phyloP scores from a whole-genome alignment of 2,888 invertebrate genomes.

The Scaptomyza cyrtandrae region DNA sequence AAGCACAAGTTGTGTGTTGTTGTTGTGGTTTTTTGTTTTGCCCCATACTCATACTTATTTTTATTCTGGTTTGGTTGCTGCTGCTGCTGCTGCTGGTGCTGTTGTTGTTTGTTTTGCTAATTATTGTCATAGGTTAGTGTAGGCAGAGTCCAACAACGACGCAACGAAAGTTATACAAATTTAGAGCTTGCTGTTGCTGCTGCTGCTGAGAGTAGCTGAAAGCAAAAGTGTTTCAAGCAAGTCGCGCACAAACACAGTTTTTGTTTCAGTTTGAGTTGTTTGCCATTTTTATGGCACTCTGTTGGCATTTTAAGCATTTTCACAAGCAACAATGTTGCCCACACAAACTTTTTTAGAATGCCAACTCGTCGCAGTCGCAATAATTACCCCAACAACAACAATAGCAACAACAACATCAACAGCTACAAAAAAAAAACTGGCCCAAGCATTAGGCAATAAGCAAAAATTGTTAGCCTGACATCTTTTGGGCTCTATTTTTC shows the following conservation, averaged over 20 bases:
- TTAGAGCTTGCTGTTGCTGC: conserved; percentile 37
- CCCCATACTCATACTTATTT: conserved; percentile 33
- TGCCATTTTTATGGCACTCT: conserved; percentile 61
- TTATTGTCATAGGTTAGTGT: conserved; percentile 83
- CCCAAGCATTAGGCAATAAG: conserved; percentile 55
- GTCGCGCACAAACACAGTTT: conserved; percentile 5
- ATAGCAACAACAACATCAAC: conserved; percentile 16
- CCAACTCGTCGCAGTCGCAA: conserved; percentile 38
- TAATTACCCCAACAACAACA: conserved; percentile 36
- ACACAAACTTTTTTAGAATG: conserved; percentile 40
- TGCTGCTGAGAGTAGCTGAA: conserved; percentile 63
- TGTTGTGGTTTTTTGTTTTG: background rate
- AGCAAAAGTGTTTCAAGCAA: conserved; percentile 72
- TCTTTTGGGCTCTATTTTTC: conserved; percentile 48
- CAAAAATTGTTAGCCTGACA: conserved; percentile 52
- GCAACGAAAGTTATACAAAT: conserved; percentile 62
- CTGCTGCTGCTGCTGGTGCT: conserved; percentile 23
- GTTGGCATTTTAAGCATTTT: conserved; percentile 67
- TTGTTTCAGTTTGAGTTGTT: conserved; percentile 13
- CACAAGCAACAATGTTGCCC: conserved; percentile 63
- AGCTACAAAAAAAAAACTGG: conserved; percentile 33
- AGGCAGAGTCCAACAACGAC: conserved; percentile 48
- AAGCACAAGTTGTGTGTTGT: conserved; percentile 23
- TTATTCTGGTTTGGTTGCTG: conserved; percentile 28
- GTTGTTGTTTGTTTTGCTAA: conserved; percentile 65